These are phyloP conservation scores for Pedetes capensis DNA, from an alignment of 2,113 vertebrate species.

Conservation along the genomic window DNA sequence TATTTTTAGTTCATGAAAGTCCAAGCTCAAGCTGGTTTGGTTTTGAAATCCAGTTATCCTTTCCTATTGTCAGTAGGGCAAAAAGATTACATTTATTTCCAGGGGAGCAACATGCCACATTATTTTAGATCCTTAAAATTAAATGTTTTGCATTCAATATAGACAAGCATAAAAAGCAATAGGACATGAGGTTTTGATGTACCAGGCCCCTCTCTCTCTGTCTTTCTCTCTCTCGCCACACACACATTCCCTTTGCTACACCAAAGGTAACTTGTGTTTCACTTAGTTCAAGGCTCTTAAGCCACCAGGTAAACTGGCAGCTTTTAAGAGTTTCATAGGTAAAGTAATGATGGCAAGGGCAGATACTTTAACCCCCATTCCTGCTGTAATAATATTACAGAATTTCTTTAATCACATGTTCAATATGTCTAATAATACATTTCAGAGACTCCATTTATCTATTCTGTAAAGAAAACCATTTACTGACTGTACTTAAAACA, in stretches of 20 bases:
- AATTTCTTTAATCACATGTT: slow-evolving; percentile 26
- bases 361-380: not conserved
- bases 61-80: not conserved
- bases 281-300: not conserved
- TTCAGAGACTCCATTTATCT: not conserved
- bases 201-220: not conserved
- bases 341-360: not conserved
- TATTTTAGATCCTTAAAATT: not conserved
- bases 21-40: not conserved
- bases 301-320: not conserved
- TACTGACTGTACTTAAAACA: not conserved
- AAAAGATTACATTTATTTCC: not conserved
- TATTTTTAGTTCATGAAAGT: not conserved
- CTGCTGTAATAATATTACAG: not conserved
- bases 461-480: slow-evolving; percentile 29
- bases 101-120: not conserved
- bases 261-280: not conserved
- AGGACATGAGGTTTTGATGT: not conserved
- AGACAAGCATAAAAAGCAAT: not conserved
- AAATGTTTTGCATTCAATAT: not conserved
- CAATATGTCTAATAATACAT: slow-evolving; percentile 35
- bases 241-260: not conserved
- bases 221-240: not conserved
- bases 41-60: not conserved
- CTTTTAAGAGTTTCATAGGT: not conserved